Conservation (phyloP, 1,140 invertebrate species). For the Drosophila paulistorum region DNA sequence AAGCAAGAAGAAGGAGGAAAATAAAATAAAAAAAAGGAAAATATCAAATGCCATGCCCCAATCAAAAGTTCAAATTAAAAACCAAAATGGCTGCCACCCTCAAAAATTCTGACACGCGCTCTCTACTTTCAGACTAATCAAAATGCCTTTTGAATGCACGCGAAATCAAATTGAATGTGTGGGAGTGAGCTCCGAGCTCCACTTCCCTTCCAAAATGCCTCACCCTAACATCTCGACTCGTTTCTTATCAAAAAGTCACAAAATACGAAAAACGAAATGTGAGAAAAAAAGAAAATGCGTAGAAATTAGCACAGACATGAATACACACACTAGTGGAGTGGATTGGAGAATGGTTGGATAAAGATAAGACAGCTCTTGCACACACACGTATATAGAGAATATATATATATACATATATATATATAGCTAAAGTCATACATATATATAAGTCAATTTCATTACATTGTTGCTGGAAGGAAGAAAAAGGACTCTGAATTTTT, state of each 20-base stretch:
- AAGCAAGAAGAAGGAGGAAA: not conserved
- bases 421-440: not conserved
- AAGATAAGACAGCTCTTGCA: constrained; percentile 60
- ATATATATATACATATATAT: constrained; percentile 12
- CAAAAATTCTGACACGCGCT: constrained; percentile 41
- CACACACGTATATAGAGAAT: constrained; percentile 1
- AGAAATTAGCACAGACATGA: constrained; percentile 77
- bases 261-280: constrained; percentile 31
- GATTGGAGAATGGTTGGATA: constrained; percentile 41
- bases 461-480: constrained; percentile 58
- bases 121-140: constrained; percentile 72
- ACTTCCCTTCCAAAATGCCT: not conserved
- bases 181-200: not conserved
- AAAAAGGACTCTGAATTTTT: constrained; percentile 29
- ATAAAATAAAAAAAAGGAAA: not conserved
- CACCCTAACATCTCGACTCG: not conserved
- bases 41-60: constrained; percentile 20
- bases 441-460: constrained; percentile 68
- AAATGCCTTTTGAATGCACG: constrained; percentile 77
- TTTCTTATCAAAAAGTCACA: constrained; percentile 47
- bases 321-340: constrained; percentile 67
- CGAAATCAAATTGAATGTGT: constrained; percentile 73
- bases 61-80: constrained; percentile 62
- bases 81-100: constrained; percentile 55
- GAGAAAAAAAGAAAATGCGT: constrained; percentile 58